Conservation (phyloP, 2,888 invertebrate genomes). For the Lycophotia porphyrea region DNA sequence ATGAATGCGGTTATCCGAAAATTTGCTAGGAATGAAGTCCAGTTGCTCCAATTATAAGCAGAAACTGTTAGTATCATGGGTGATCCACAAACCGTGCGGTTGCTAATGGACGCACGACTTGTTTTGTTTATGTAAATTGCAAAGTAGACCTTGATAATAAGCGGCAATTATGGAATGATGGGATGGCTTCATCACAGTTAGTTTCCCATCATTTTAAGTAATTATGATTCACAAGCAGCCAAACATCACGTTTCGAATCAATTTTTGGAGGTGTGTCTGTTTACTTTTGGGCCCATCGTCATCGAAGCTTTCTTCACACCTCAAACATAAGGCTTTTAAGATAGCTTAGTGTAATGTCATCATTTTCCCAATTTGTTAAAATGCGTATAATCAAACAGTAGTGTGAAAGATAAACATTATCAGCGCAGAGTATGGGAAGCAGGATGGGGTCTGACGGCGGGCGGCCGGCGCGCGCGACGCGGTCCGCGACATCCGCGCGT, state of each 20-base stretch:
- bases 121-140: conserved; percentile 58
- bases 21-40: conserved; percentile 27
- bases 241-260: conserved; percentile 19
- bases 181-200: conserved; percentile 47
- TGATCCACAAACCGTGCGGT: conserved; percentile 50
- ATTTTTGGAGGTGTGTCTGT: conserved; percentile 30
- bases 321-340: conserved; percentile 37
- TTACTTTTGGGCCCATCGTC: conserved; percentile 15
- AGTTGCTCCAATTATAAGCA: conserved; percentile 46
- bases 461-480: conserved; percentile 55
- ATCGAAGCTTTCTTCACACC: conserved; percentile 26
- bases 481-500: conserved; percentile 71
- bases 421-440: conserved; percentile 65
- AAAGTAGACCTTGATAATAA: conserved; percentile 55
- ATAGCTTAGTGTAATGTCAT: conserved; percentile 26
- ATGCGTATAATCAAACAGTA: conserved; percentile 54
- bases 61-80: conserved; percentile 52
- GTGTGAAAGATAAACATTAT: conserved; percentile 62
- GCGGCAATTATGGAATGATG: conserved; percentile 49
- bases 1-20: conserved; percentile 4
- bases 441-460: conserved; percentile 59
- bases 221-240: conserved; percentile 24
- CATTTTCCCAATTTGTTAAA: conserved; percentile 56
- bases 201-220: conserved; percentile 31
- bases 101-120: conserved; percentile 57